Percentiles rank a stretch among this genome's conserved stretches.
These are phyloP conservation scores for Microtus montanus DNA, from an alignment of 2,113 vertebrate genomes.

Conservation along the genomic window DNA sequence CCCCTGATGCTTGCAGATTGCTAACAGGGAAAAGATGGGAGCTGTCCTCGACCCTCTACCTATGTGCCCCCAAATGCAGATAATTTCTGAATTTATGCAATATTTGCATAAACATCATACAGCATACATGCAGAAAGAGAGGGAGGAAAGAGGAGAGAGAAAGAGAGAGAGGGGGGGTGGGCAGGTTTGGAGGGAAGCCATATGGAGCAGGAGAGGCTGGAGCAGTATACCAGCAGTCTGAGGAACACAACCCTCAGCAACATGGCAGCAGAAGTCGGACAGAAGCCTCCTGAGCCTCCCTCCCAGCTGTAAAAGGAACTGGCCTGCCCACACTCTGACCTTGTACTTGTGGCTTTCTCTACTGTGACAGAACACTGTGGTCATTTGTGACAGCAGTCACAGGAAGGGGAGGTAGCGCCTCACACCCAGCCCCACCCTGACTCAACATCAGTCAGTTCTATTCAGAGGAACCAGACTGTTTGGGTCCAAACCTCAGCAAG, in stretches of 20 bases:
- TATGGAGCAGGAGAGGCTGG: background rate
- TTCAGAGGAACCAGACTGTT: background rate
- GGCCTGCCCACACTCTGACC: background rate
- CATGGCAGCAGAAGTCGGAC: too few species aligned
- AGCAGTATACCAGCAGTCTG: fast-evolving
- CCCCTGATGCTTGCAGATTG: background rate
- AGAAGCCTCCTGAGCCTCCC: too few species aligned
- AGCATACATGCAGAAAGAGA: background rate
- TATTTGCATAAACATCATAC: background rate
- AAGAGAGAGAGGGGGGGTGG: background rate
- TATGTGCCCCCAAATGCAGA: background rate
- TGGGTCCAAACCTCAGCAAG: background rate
- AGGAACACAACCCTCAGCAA: background rate
- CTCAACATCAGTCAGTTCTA: background rate
- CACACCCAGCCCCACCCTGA: fast-evolving
- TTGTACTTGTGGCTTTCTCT: background rate
- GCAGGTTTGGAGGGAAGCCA: background rate
- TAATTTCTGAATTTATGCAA: background rate
- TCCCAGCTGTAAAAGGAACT: background rate
- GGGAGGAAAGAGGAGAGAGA: background rate
- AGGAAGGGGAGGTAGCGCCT: background rate
- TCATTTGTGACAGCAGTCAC: background rate
- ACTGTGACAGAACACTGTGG: background rate
- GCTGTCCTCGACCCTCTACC: background rate
- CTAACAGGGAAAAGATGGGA: background rate